Evolutionary conservation across 2,797 vertebrate genomes (phyloP), one percentile per base, ranked within the genome.

Genomic region (Varecia variegata): DNA sequence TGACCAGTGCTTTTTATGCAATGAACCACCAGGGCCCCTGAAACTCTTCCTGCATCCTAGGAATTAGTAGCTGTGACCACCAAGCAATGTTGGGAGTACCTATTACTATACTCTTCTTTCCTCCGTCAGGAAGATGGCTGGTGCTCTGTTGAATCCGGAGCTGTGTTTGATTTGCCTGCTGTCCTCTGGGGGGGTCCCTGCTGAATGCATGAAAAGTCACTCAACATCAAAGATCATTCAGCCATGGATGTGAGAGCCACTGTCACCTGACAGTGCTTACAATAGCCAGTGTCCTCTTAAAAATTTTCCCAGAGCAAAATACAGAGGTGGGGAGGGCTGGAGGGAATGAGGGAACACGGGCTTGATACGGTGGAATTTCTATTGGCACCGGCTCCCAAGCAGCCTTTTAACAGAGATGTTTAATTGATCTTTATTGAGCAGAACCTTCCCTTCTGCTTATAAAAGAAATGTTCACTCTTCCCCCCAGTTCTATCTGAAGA

Each of bases 351-450:
- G 13, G 88, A 21, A 6, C 17, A 4, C 11, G 17, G 15, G 58
- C 56, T 96, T 88, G 92, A 77, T 70, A 93, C 32, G 13, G 3
- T 17, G 43, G 54, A 82, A 81, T 68, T 94, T 94, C 95, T 50
- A 82, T 60, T 80, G 70, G 82, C 95, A 92, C 88, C 5, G 3
- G 40, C 47, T 98, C 92, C 89, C 76, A 68, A 97, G 94, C 56
- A 94, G 97, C 95, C 73, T 93, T 97, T 98, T 96, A 98, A 96
- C 97, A 97, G 96, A 98, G 97, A 97, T 97, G 95, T 97, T 97
- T 98, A 98, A 98, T 98, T 98, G 98, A 90, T 98, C 97, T 98
- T 98, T 98, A 98, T 97, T 97, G 98, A 98, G 97, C 97, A 98
- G 98, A 98, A 98, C 97, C 81, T 97, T 98, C 97, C 97, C 97